Percentiles rank a stretch among this genome's conserved stretches.
phyloP scores from a whole-genome alignment of 2,888 invertebrate species.

The Bimastos eiseni region DNA sequence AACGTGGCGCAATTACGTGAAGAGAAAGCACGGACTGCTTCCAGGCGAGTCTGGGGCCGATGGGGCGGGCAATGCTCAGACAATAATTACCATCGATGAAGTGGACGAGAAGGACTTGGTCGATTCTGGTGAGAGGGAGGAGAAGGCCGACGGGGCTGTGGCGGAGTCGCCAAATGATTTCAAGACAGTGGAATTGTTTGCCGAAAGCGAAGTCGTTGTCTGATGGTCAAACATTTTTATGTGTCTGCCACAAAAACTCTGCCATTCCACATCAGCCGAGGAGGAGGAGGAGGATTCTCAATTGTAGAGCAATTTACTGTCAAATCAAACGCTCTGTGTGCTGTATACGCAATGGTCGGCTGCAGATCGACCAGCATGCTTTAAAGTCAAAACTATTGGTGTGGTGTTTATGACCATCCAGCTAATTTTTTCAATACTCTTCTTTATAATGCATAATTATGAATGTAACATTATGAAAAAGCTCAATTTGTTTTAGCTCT shows the following conservation, averaged over 20 bases:
- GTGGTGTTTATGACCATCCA: conserved; percentile 14
- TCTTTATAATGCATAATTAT: conserved; percentile 24
- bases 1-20: conserved; percentile 44
- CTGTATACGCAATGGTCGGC: not conserved
- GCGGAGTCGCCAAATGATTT: not conserved
- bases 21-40: not conserved
- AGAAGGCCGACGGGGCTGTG: not conserved
- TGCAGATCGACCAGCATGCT: not conserved
- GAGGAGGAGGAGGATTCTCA: not conserved
- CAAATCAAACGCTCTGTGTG: not conserved
- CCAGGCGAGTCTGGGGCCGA: not conserved
- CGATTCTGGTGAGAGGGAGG: not conserved
- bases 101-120: not conserved
- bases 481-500: conserved; percentile 26
- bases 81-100: conserved; percentile 24
- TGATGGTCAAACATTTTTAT: not conserved
- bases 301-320: conserved; percentile 22
- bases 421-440: conserved; percentile 27
- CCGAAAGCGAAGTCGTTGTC: conserved; percentile 10
- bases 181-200: conserved; percentile 23
- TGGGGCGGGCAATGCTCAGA: conserved; percentile 23
- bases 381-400: conserved; percentile 18
- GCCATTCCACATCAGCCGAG: conserved; percentile 16
- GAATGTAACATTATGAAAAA: conserved; percentile 25
- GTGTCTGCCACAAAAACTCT: conserved; percentile 9